phyloP scores from a whole-genome alignment of 2,113 vertebrate species.

The Circaetus gallicus region DNA sequence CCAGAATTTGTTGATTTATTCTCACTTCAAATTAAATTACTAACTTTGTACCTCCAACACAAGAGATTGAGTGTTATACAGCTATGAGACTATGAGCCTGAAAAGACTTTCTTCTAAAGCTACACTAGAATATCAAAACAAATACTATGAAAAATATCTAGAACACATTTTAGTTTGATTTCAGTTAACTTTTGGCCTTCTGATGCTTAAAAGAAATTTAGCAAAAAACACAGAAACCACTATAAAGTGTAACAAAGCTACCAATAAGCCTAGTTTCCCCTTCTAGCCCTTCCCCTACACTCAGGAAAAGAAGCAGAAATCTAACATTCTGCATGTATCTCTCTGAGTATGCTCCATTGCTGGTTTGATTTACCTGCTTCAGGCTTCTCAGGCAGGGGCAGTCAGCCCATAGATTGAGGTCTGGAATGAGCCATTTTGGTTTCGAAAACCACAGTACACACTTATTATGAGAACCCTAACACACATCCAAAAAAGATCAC shows the following conservation, averaged over 20 bases:
- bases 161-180: background rate
- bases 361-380: background rate
- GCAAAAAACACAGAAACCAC: background rate
- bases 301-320: background rate
- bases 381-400: background rate
- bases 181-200: background rate
- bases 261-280: background rate
- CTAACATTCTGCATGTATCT: background rate
- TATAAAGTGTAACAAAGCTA: background rate
- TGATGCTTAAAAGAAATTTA: background rate
- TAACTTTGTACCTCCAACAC: background rate
- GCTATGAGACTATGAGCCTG: background rate
- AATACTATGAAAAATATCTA: background rate
- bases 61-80: background rate
- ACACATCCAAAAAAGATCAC: background rate
- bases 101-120: background rate
- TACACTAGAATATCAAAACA: background rate
- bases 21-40: background rate
- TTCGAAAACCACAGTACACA: background rate
- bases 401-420: rapidly evolving
- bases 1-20: background rate
- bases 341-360: background rate
- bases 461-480: background rate
- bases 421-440: background rate
- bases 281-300: background rate